These are phyloP conservation scores for Euspilapteryx auroguttella DNA, from an alignment of 2,888 invertebrate genomes.

Conservation along the genomic window DNA sequence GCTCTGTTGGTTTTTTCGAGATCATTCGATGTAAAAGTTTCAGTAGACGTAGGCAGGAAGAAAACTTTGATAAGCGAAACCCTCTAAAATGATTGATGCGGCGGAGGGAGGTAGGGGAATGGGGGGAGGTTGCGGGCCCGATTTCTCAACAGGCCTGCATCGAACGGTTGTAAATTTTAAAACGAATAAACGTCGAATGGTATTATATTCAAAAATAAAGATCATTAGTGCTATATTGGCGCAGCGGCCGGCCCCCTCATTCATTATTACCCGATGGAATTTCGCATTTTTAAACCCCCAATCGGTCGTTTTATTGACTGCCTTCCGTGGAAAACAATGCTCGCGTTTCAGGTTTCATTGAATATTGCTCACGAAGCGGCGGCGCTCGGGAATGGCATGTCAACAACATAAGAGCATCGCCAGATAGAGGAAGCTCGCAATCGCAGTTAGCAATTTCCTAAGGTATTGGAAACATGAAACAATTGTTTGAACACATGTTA, in stretches of 20 bases:
- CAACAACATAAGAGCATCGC: slow-evolving; percentile 22
- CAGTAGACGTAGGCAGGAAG: slow-evolving; percentile 43
- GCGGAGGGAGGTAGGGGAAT: slow-evolving; percentile 8
- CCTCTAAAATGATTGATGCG: slow-evolving; percentile 62
- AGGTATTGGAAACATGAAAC: slow-evolving; percentile 39
- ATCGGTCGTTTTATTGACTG: slow-evolving; percentile 22
- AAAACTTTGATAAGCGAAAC: slow-evolving; percentile 60
- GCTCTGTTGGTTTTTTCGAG: slow-evolving; percentile 55
- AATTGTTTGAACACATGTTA: slow-evolving; percentile 55
- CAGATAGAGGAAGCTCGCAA: slow-evolving; percentile 11
- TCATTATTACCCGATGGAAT: slow-evolving; percentile 35
- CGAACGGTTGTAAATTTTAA: slow-evolving; percentile 29
- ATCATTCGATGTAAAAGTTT: slow-evolving; percentile 56
- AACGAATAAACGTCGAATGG: slow-evolving; percentile 55
- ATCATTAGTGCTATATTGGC: slow-evolving; percentile 51
- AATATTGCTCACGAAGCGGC: too few relatives aligned
- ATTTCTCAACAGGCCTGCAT: slow-evolving; percentile 1
- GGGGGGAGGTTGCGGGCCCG: slow-evolving; percentile 1
- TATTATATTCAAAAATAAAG: slow-evolving; percentile 46
- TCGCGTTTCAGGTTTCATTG: too few relatives aligned
- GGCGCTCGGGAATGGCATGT: slow-evolving; percentile 1
- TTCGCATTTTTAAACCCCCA: slow-evolving; percentile 16
- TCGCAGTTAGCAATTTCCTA: slow-evolving; percentile 44
- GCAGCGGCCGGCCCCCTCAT: slow-evolving; percentile 22
- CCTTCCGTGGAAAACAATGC: too few relatives aligned